A percentile compares a stretch with the other conserved stretches of the same genome.
Conservation (phyloP, 2,113 vertebrate genomes). For the Stigmatopora nigra region DNA sequence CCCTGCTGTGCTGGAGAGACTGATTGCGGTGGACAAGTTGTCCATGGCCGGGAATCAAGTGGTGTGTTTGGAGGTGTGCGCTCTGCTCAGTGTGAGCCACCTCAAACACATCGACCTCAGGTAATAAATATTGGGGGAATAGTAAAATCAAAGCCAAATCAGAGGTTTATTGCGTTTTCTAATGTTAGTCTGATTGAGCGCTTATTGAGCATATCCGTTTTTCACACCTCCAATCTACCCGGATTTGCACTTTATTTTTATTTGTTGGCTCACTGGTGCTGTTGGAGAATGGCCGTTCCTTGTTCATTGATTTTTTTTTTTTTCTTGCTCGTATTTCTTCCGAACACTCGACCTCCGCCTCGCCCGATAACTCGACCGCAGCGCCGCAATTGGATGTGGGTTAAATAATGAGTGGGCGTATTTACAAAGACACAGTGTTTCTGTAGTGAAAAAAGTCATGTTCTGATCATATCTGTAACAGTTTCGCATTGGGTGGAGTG, state of each 20-base stretch:
- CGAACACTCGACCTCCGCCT: constrained; percentile 1
- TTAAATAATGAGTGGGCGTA: neutral
- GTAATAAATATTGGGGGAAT: constrained; percentile 63
- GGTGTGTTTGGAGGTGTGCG: constrained; percentile 73
- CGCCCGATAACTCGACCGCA: constrained; percentile 14
- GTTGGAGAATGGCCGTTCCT: neutral
- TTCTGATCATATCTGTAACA: no score
- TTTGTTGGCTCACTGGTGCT: constrained; percentile 10
- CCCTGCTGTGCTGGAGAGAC: constrained; percentile 79
- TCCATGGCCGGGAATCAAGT: constrained; percentile 85
- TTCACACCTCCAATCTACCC: neutral
- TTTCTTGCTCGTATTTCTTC: constrained; percentile 6
- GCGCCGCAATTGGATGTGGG: constrained; percentile 20
- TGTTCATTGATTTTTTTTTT: constrained; percentile 5
- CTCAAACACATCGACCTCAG: constrained; percentile 85
- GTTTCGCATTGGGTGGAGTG: no score
- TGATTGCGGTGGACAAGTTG: constrained; percentile 78
- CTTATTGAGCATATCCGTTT: neutral
- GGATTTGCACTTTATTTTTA: constrained; percentile 12
- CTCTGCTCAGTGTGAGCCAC: constrained; percentile 76
- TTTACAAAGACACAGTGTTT: constrained; percentile 40
- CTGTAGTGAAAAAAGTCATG: constrained; percentile 29
- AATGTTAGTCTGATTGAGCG: neutral
- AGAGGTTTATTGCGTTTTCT: constrained; percentile 2
- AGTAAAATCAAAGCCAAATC: neutral